Percentiles rank a stretch among this genome's conserved stretches.
phyloP scores from a whole-genome alignment of 2,888 invertebrate species.

The Cosmia trapezina region DNA sequence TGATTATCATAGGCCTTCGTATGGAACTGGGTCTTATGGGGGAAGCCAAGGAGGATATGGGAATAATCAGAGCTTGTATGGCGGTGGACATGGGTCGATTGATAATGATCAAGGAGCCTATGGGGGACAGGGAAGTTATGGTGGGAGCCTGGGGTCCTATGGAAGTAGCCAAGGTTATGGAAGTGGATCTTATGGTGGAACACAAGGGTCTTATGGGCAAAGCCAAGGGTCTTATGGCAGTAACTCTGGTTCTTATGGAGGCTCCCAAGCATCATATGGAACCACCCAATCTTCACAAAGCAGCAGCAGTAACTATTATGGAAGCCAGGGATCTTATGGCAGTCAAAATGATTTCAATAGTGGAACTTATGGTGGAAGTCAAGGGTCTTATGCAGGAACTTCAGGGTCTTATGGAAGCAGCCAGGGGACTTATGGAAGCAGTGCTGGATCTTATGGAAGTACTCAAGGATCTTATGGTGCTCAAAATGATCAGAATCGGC shows the following conservation, averaged over 20 bases:
- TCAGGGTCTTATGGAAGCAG: constrained; percentile 35
- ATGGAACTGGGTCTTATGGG: constrained; percentile 37
- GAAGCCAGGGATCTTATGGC: constrained; percentile 22
- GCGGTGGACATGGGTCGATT: constrained; percentile 39
- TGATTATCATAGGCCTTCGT: constrained; percentile 39
- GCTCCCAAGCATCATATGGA: constrained; percentile 40
- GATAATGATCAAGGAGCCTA: constrained; percentile 34
- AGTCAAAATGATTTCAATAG: constrained; percentile 31
- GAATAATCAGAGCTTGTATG: constrained; percentile 42
- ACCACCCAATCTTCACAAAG: constrained; percentile 39
- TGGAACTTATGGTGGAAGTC: constrained; percentile 36
- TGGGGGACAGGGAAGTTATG: constrained; percentile 41
- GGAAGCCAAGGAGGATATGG: constrained; percentile 39
- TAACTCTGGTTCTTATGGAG: constrained; percentile 36
- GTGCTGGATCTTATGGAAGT: constrained; percentile 42
- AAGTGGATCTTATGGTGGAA: constrained; percentile 30
- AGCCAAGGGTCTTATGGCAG: constrained; percentile 49
- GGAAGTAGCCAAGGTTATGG: constrained; percentile 32
- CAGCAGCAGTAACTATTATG: constrained; percentile 17
- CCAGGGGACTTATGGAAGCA: constrained; percentile 35
- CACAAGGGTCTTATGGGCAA: constrained; percentile 47
- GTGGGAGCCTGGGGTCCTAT: constrained; percentile 33
- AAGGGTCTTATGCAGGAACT: constrained; percentile 31
- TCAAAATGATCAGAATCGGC: constrained; percentile 48
- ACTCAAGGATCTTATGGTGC: constrained; percentile 24